Conservation (phyloP, 2,113 vertebrate genomes). For the Leucopsar rothschildi region DNA sequence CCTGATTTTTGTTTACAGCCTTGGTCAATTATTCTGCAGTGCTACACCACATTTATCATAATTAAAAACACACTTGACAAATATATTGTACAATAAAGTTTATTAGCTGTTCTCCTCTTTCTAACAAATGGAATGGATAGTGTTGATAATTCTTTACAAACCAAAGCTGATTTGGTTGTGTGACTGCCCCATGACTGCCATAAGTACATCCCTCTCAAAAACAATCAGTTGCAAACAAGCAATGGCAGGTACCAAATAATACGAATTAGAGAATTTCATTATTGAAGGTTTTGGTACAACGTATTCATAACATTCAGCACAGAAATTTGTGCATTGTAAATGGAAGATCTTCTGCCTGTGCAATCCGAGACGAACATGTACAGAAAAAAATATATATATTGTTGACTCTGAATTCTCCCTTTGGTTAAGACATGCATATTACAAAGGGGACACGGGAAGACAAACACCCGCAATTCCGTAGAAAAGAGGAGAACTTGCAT, state of each 20-base stretch:
- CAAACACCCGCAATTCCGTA: constrained; percentile 51
- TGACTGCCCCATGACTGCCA: constrained; percentile 63
- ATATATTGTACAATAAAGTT: constrained; percentile 79
- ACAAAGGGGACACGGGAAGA: neutral
- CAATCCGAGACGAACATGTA: constrained; percentile 47
- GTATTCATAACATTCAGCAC: constrained; percentile 37
- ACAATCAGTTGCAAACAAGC: constrained; percentile 66
- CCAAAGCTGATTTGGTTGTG: constrained; percentile 71
- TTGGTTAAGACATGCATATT: constrained; percentile 71
- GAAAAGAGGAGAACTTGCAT: constrained; percentile 79
- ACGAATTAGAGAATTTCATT: constrained; percentile 20
- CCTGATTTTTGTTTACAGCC: neutral
- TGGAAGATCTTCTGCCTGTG: constrained; percentile 47
- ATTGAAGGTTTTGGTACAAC: constrained; percentile 48
- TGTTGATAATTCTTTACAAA: constrained; percentile 78
- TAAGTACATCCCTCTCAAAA: constrained; percentile 67
- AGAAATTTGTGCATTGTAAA: constrained; percentile 41
- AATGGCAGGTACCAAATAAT: constrained; percentile 63
- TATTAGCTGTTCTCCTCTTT: constrained; percentile 87
- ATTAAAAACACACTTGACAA: constrained; percentile 74
- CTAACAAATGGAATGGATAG: constrained; percentile 85
- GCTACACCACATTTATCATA: neutral
- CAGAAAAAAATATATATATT: constrained; percentile 8
- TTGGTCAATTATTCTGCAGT: neutral
- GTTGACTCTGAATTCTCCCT: constrained; percentile 37